Base-by-base conservation (phyloP, 2,888 invertebrate species). In the Parnassius apollo region DNA sequence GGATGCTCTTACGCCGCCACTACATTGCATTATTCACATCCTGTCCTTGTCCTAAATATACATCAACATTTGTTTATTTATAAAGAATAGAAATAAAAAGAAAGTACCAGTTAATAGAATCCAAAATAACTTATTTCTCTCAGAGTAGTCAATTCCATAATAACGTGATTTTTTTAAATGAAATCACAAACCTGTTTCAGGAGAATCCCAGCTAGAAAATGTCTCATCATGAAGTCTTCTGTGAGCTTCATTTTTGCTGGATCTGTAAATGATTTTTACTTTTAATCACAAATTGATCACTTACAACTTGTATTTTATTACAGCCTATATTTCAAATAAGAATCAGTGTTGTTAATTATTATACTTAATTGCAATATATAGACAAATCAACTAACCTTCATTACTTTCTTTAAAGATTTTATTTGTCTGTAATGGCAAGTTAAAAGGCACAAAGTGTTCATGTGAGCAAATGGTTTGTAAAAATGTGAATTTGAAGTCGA, bases 361-460 rank as follows among this genome's bases (percentile, higher is more conserved):
- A 25, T 25, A 25, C 25, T 25, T 4, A 25, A 25, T 25, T 25
- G 25, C 25, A 2, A 25, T 25, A 25, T 25, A 35, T 0, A 35
- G 35, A 35, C 35, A 35, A 35, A 35, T 35, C 45, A 53, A 71
- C 68, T 49, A 71, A 91, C 91, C 90, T 76, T 86, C 85, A 69
- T 84, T 82, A 54, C 79, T 77, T 64, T 86, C 86, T 77, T 82
- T 87, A 53, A 81, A 74, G 13, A 88, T 68, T 69, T 86, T 87
- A 62, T 93, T 93, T 56, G 94, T 93, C 79, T 95, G 94, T 71
- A 98, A 93, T 4, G 99, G 99, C 76, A 99, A 93, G 86, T 98
- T 98, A 75, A 99, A 95, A 0, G 97, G 96, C 58, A 99, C 95
- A 81, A 95, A 99, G 85, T 99, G 98, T 81, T 99, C 99, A 79